A percentile compares a stretch with the other conserved stretches of the same genome.
Conservation (phyloP, 2,797 vertebrate genomes). For the Euphonia xanthogaster region DNA sequence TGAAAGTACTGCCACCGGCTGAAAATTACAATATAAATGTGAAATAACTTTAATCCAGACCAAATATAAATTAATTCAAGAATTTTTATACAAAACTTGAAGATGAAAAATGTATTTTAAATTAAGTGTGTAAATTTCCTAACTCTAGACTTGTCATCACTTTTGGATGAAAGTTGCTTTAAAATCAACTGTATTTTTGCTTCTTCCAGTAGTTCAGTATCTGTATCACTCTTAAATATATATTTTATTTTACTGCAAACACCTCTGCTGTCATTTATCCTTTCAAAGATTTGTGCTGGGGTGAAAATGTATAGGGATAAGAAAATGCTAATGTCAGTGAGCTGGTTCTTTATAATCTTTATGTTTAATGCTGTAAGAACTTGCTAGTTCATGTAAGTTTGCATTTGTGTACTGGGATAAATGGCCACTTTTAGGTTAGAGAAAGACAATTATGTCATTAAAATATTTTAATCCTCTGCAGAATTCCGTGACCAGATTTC, state of each 20-base stretch:
- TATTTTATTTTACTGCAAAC: not conserved
- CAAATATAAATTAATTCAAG: not conserved
- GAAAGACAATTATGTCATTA: not conserved
- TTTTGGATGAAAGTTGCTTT: not conserved
- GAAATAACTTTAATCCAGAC: not conserved
- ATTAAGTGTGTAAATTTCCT: not conserved
- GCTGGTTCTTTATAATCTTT: not conserved
- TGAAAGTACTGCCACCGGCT: not conserved
- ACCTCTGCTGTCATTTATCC: not conserved
- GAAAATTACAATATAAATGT: not conserved
- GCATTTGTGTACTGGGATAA: not conserved
- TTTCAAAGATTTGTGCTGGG: not conserved
- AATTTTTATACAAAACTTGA: not conserved
- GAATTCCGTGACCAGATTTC: not conserved
- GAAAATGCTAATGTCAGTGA: not conserved
- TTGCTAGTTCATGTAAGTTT: not conserved
- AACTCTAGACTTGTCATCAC: not conserved
- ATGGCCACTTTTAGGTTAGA: not conserved
- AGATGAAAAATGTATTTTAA: not conserved
- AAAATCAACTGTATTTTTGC: not conserved
- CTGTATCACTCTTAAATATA: not conserved
- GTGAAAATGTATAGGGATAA: rapidly evolving
- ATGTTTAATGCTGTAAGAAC: not conserved
- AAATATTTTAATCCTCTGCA: not conserved
- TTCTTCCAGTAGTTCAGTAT: not conserved